Conservation (phyloP, 2,888 invertebrate genomes). For the Rhagonycha fulva region DNA sequence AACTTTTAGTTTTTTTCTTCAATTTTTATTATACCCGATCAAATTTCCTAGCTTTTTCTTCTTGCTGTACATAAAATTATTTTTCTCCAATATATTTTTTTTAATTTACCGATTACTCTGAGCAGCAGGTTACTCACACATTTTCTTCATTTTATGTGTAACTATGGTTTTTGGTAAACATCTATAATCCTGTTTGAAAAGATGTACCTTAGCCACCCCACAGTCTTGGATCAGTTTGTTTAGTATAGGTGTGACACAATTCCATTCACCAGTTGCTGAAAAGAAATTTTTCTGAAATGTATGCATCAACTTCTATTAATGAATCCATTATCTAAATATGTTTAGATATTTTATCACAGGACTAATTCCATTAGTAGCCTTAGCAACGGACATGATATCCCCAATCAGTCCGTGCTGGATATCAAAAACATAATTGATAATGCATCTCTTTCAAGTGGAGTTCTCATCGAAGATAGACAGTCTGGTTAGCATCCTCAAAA, state of each 20-base stretch:
- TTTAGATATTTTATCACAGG: background rate
- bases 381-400: background rate
- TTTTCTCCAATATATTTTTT: background rate
- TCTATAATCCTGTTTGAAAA: background rate
- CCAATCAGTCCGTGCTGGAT: background rate
- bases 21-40: background rate
- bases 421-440: background rate
- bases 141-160: background rate
- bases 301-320: background rate
- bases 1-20: constrained; percentile 1
- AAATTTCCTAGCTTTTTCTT: background rate
- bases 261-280: background rate
- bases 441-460: background rate
- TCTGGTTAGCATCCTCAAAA: background rate
- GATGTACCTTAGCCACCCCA: background rate
- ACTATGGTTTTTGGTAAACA: background rate
- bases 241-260: background rate
- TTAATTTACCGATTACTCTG: background rate
- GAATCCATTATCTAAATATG: background rate
- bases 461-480: background rate
- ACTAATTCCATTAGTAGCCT: background rate
- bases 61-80: background rate
- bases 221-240: background rate
- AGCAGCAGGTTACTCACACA: background rate
- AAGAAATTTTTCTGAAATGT: background rate